phyloP scores from a whole-genome alignment of 2,888 invertebrate genomes.

The Ypsolopha sequella region DNA sequence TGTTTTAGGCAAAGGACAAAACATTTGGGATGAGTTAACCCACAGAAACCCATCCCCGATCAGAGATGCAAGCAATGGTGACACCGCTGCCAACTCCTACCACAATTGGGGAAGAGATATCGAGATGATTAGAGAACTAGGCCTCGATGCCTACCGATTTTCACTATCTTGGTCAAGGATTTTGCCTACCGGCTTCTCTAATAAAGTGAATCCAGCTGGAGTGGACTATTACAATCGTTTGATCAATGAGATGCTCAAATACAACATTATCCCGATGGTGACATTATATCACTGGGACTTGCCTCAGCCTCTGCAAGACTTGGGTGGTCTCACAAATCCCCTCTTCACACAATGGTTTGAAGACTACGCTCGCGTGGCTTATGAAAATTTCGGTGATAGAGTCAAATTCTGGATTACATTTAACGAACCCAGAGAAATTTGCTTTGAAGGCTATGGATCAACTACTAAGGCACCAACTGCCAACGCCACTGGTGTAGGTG shows the following conservation, averaged over 20 bases:
- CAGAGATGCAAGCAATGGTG: no score
- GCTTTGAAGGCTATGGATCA: no score
- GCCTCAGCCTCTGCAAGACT: slow-evolving; percentile 8
- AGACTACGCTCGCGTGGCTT: slow-evolving; percentile 31
- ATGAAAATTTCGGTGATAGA: slow-evolving; percentile 28
- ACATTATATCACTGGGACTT: slow-evolving; percentile 15
- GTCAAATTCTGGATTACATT: slow-evolving; percentile 9
- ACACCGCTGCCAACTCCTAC: no score
- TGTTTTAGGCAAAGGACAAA: no score
- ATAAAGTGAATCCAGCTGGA: not conserved
- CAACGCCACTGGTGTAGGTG: no score
- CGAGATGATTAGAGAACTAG: no score
- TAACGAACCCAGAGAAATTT: no score
- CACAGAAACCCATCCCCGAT: no score
- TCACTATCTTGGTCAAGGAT: not conserved
- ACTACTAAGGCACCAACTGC: no score
- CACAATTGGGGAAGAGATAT: no score
- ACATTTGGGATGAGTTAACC: no score
- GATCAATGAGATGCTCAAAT: not conserved
- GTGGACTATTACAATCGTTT: not conserved
- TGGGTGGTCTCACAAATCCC: slow-evolving; percentile 43
- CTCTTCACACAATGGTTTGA: slow-evolving; percentile 28
- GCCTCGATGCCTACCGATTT: not conserved
- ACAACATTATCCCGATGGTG: slow-evolving; percentile 11
- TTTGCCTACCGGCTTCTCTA: not conserved